Evolutionary conservation across 2,888 invertebrate genomes (phyloP).

Genomic region (Liodrosophila aerea): DNA sequence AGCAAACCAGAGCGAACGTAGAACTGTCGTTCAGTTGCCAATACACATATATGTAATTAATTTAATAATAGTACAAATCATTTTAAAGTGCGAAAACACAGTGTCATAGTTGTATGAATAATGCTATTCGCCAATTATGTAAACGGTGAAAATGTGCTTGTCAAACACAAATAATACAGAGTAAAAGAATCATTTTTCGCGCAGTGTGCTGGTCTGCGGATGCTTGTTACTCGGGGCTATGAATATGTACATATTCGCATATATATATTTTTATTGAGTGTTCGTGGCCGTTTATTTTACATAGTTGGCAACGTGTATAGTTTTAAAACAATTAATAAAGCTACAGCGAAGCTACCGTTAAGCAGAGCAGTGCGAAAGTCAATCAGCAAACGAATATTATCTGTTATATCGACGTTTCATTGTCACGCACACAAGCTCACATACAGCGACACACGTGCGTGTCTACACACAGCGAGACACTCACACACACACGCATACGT

Average conservation of each 20-base stretch:
- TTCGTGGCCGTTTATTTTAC: slow-evolving; percentile 47
- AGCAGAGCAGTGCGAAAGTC: slow-evolving; percentile 11
- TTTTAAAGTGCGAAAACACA: slow-evolving; percentile 28
- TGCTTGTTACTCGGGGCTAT: slow-evolving; percentile 33
- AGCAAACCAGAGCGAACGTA: slow-evolving; percentile 45
- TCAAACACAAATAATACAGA: slow-evolving; percentile 22
- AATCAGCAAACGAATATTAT: slow-evolving; percentile 16
- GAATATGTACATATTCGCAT: slow-evolving; percentile 33
- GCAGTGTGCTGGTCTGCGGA: slow-evolving; percentile 45
- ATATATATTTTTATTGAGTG: slow-evolving; percentile 38
- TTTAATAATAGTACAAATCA: slow-evolving; percentile 50
- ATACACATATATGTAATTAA: slow-evolving; percentile 46
- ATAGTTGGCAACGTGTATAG: slow-evolving; percentile 14
- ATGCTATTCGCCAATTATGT: slow-evolving; percentile 33
- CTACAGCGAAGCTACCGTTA: slow-evolving; percentile 29
- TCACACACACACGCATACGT: slow-evolving; percentile 17
- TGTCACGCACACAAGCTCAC: slow-evolving; percentile 31
- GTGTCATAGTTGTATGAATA: slow-evolving; percentile 35
- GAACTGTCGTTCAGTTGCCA: slow-evolving; percentile 42
- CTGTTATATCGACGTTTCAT: slow-evolving; percentile 54
- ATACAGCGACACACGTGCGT: slow-evolving; percentile 46
- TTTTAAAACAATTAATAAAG: slow-evolving; percentile 18
- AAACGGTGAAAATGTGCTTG: slow-evolving; percentile 31
- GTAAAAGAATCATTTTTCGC: slow-evolving; percentile 45
- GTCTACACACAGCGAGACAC: slow-evolving; percentile 17